A percentile compares a stretch with the other conserved stretches of the same genome.
Evolutionary conservation across 2,797 vertebrate genomes (phyloP).

Genomic region (Epinephelus malabaricus): DNA sequence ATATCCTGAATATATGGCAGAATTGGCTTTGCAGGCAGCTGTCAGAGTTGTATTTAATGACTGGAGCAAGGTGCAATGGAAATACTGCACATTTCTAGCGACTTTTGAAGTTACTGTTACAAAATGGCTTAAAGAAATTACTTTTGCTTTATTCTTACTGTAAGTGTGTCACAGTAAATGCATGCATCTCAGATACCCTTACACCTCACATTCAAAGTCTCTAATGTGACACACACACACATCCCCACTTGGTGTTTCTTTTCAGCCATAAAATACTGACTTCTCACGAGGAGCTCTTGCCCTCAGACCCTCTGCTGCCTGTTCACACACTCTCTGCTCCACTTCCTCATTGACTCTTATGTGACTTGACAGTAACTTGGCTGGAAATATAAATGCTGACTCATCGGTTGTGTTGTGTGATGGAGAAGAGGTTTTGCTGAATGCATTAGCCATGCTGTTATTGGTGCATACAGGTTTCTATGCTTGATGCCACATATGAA

Average conservation of each 20-base stretch:
- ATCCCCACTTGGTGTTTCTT: background rate
- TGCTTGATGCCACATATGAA: background rate
- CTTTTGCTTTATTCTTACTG: background rate
- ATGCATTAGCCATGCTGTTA: background rate
- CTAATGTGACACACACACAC: background rate
- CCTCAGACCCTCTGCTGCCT: conserved; percentile 23
- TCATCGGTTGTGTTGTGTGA: conserved; percentile 35
- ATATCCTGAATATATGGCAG: no score
- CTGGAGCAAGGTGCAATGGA: conserved; percentile 10
- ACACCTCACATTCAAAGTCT: background rate
- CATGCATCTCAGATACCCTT: background rate
- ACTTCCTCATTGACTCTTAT: conserved; percentile 40
- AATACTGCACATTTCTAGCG: background rate
- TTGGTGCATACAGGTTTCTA: background rate
- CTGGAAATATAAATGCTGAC: conserved; percentile 52
- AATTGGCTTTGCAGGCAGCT: conserved; percentile 10
- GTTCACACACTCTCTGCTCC: conserved; percentile 40
- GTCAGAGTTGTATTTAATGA: background rate
- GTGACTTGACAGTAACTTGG: conserved; percentile 47
- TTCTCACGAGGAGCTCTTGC: background rate
- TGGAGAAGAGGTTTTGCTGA: background rate
- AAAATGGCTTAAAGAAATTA: background rate
- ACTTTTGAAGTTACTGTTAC: background rate
- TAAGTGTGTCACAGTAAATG: background rate
- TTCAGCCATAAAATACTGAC: conserved; percentile 9